These are phyloP conservation scores for Cyanocitta stelleri DNA, from an alignment of 2,113 vertebrate species.

Conservation along the genomic window DNA sequence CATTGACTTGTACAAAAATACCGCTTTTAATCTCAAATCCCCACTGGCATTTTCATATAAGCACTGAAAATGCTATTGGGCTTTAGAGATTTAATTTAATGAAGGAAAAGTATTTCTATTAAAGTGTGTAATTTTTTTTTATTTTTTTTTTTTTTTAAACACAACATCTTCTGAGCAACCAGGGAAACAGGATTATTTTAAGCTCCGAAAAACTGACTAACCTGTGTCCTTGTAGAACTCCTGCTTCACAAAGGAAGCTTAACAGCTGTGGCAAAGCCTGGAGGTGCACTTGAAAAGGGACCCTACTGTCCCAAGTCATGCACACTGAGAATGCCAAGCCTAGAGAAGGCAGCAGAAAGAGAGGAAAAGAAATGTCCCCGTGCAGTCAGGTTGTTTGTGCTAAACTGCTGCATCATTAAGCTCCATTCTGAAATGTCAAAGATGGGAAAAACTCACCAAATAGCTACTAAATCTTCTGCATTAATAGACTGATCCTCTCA, in stretches of 20 bases:
- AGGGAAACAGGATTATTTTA: conserved; percentile 61
- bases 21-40: conserved; percentile 81
- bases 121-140: conserved; percentile 63
- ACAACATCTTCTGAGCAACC: conserved; percentile 63
- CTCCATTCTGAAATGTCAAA: conserved; percentile 43
- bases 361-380: neutral
- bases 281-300: conserved; percentile 28
- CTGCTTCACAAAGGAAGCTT: conserved; percentile 35
- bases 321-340: neutral
- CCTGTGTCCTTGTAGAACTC: conserved; percentile 38
- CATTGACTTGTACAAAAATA: conserved; percentile 81
- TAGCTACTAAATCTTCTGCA: conserved; percentile 49
- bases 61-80: conserved; percentile 78
- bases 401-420: conserved; percentile 50
- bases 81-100: conserved; percentile 84
- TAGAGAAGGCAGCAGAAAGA: neutral
- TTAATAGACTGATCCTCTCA: conserved; percentile 33
- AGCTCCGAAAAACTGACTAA: conserved; percentile 50
- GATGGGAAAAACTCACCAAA: conserved; percentile 32
- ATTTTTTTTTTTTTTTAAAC: conserved; percentile 16
- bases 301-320: neutral
- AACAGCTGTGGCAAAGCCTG: conserved; percentile 24
- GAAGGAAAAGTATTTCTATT: conserved; percentile 82
- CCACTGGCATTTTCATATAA: conserved; percentile 81
- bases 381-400: neutral